These are phyloP conservation scores for Plagiodera versicolora DNA, from an alignment of 2,888 invertebrate genomes.

Conservation along the genomic window DNA sequence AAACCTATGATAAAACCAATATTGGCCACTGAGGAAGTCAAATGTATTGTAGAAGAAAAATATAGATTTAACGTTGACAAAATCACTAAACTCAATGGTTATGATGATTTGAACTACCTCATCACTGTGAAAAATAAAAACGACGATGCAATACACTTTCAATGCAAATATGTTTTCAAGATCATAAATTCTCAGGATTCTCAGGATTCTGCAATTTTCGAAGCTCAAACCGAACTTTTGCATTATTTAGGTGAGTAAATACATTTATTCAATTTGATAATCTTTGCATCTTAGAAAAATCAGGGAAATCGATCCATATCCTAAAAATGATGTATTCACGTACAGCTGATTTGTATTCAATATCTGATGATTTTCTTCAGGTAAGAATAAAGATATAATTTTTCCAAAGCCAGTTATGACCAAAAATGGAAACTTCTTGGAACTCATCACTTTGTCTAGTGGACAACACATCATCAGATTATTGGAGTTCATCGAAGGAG, in stretches of 20 bases:
- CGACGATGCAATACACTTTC: not conserved
- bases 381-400: too few species aligned
- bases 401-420: conserved; percentile 70
- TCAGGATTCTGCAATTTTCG: not conserved
- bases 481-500: conserved; percentile 75
- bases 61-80: not conserved
- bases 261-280: too few species aligned
- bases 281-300: too few species aligned
- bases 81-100: not conserved
- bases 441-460: conserved; percentile 58
- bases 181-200: not conserved
- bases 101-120: not conserved
- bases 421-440: conserved; percentile 65
- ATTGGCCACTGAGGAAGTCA: not conserved
- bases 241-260: not conserved
- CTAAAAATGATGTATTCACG: too few species aligned
- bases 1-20: not conserved
- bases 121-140: not conserved
- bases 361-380: too few species aligned
- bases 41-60: not conserved
- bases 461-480: conserved; percentile 70
- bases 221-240: not conserved
- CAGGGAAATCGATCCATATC: too few species aligned
- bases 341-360: too few species aligned
- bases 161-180: not conserved